Evolutionary conservation across 2,888 invertebrate species (phyloP).

Genomic region (Heliothis peltigera): DNA sequence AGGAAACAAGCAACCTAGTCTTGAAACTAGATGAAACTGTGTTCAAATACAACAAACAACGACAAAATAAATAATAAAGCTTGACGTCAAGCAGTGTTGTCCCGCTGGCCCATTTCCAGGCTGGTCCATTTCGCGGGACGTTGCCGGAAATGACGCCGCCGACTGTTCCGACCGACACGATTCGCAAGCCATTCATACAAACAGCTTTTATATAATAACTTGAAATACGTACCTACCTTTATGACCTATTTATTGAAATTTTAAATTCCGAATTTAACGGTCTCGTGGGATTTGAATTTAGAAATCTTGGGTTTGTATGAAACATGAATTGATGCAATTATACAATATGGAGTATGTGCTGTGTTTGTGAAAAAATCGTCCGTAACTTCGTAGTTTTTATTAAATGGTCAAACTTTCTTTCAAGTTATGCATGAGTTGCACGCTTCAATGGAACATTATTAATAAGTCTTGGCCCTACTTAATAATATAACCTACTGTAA

Average conservation of each 20-base stretch:
- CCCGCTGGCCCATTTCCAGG: slow-evolving; percentile 48
- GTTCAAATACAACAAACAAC: slow-evolving; percentile 12
- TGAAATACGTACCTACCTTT: not conserved
- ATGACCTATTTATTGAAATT: too few species aligned
- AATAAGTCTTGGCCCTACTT: slow-evolving; percentile 18
- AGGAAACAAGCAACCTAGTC: not conserved
- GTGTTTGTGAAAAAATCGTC: too few species aligned
- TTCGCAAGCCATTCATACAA: slow-evolving; percentile 35
- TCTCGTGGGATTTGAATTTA: not conserved
- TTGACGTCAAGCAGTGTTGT: slow-evolving; percentile 28
- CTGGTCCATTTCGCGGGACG: slow-evolving; percentile 48
- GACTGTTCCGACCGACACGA: slow-evolving; percentile 47
- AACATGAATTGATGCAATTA: not conserved
- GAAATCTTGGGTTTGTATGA: not conserved
- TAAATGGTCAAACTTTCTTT: not conserved
- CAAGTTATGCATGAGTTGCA: not conserved
- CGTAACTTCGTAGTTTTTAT: too few species aligned
- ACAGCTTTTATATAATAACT: slow-evolving; percentile 18
- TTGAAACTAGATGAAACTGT: not conserved
- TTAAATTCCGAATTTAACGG: too few species aligned
- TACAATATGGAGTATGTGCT: too few species aligned
- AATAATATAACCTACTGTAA: slow-evolving; percentile 10
- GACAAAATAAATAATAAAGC: slow-evolving; percentile 40
- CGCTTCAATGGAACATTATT: slow-evolving; percentile 4
- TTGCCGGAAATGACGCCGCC: slow-evolving; percentile 55